Evolutionary conservation across 2,888 invertebrate genomes (phyloP).

Genomic region (Caenorhabditis becei): DNA sequence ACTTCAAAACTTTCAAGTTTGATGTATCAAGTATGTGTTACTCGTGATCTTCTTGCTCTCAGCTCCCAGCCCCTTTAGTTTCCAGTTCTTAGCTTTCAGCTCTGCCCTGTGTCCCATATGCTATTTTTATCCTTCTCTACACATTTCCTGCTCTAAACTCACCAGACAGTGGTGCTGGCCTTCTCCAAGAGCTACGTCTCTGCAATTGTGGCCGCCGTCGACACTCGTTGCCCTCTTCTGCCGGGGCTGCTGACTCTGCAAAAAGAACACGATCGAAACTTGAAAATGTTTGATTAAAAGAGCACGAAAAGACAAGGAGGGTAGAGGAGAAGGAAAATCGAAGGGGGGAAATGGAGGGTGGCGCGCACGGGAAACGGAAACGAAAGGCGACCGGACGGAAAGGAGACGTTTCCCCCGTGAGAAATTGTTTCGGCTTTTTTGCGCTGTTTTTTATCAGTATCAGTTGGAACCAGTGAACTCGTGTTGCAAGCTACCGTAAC

Average conservation of each 20-base stretch:
- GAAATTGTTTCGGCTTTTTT: too few species aligned
- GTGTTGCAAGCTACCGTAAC: slow-evolving; percentile 4
- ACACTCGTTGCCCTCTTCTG: not conserved
- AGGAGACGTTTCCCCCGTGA: too few species aligned
- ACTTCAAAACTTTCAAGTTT: too few species aligned
- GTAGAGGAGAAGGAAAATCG: not conserved
- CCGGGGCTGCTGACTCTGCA: not conserved
- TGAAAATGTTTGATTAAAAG: slow-evolving; percentile 1
- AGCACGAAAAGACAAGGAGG: not conserved
- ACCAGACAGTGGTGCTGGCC: not conserved
- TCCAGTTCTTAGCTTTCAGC: too few species aligned
- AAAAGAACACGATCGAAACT: not conserved
- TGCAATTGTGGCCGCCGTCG: not conserved
- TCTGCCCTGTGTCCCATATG: too few species aligned
- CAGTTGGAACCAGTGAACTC: too few species aligned
- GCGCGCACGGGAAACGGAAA: not conserved
- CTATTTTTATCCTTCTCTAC: too few species aligned
- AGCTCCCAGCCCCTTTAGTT: too few species aligned
- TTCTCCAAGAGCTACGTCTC: not conserved
- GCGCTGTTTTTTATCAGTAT: too few species aligned
- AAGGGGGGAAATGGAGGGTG: not conserved
- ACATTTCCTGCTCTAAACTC: not conserved
- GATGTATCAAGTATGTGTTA: too few species aligned
- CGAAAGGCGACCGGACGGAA: too few species aligned
- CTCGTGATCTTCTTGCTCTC: too few species aligned